These are phyloP conservation scores for Drosophila azteca DNA, from an alignment of 1,140 invertebrate species.

Conservation along the genomic window DNA sequence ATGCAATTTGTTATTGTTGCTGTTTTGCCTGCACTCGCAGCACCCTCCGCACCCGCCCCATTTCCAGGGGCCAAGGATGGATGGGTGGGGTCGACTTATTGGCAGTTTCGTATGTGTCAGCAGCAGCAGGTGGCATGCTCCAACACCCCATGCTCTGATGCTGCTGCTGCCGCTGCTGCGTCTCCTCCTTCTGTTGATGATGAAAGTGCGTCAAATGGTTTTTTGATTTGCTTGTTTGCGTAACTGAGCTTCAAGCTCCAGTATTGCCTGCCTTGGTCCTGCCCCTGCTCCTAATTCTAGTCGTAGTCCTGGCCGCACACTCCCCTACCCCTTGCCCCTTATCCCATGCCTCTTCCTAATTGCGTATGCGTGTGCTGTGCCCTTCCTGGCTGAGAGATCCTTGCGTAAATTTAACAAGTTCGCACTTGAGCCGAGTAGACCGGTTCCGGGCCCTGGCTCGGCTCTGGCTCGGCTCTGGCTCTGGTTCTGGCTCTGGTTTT, in stretches of 20 bases:
- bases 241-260: slow-evolving; percentile 61
- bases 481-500: too few species aligned
- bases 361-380: slow-evolving; percentile 77
- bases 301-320: slow-evolving; percentile 6
- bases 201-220: slow-evolving; percentile 81
- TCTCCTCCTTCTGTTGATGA: slow-evolving; percentile 57
- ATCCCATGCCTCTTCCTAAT: slow-evolving; percentile 53
- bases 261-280: not conserved
- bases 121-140: slow-evolving; percentile 69
- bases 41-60: too few species aligned
- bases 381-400: slow-evolving; percentile 42
- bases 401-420: slow-evolving; percentile 81
- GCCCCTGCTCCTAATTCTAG: not conserved
- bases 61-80: not conserved
- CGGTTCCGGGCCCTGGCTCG: not conserved
- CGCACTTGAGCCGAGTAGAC: slow-evolving; percentile 63
- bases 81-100: slow-evolving; percentile 56
- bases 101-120: slow-evolving; percentile 77
- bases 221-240: slow-evolving; percentile 79
- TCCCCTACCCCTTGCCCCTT: too few species aligned
- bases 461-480: too few species aligned
- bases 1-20: slow-evolving; percentile 47
- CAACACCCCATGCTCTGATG: slow-evolving; percentile 3
- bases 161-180: slow-evolving; percentile 1
- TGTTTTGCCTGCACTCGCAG: slow-evolving; percentile 26